Conservation (phyloP, 2,113 vertebrate species). For the Lethenteron camtschaticum region DNA sequence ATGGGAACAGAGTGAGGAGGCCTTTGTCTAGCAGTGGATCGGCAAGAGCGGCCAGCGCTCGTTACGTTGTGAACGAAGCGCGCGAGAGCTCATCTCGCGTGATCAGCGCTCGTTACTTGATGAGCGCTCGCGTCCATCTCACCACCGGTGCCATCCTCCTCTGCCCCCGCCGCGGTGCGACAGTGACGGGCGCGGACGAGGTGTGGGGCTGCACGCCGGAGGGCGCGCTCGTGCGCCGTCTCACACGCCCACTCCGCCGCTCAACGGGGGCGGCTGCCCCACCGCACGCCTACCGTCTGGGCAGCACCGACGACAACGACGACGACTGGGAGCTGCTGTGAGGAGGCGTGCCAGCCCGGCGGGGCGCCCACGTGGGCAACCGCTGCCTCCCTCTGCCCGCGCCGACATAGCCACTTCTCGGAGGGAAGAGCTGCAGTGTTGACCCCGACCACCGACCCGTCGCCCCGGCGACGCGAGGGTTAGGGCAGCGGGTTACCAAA, state of each 20-base stretch:
- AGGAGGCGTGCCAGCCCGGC: constrained; percentile 11
- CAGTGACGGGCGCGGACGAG: constrained; percentile 63
- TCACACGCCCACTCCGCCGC: constrained; percentile 67
- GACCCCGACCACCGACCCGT: too few species aligned
- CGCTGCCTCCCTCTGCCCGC: too few species aligned
- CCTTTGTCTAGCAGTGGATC: neutral
- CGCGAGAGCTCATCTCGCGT: neutral
- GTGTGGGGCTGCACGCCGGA: constrained; percentile 51
- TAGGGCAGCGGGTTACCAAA: too few species aligned
- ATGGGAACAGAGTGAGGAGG: neutral
- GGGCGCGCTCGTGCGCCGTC: constrained; percentile 53
- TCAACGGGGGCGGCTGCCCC: constrained; percentile 19
- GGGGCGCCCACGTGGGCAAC: too few species aligned
- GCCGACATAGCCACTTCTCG: too few species aligned
- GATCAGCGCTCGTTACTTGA: neutral
- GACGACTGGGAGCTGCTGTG: constrained; percentile 96
- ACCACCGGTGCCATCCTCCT: constrained; percentile 7
- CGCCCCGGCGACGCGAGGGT: too few species aligned
- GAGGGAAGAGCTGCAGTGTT: too few species aligned
- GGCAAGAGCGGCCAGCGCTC: neutral
- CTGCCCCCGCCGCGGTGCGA: constrained; percentile 2
- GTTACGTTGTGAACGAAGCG: neutral
- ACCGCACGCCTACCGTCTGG: constrained; percentile 15
- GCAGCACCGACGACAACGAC: constrained; percentile 47
- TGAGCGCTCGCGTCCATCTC: neutral